Evolutionary conservation across 2,888 invertebrate genomes (phyloP).

Genomic region (Morinoia aosen): DNA sequence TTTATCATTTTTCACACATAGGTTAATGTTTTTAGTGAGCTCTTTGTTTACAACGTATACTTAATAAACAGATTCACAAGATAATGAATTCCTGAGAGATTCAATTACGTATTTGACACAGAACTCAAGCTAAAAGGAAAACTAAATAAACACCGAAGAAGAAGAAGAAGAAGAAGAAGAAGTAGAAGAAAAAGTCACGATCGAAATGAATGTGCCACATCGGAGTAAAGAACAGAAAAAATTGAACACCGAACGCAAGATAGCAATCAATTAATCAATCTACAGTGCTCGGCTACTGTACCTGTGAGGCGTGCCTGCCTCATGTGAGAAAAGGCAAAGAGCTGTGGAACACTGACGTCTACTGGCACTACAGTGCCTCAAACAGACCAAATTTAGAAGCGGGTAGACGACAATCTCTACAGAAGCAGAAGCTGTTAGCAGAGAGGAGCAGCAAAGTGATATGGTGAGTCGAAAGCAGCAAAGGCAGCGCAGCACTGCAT

Average conservation of each 20-base stretch:
- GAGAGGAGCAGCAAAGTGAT: not conserved
- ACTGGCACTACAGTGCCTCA: not conserved
- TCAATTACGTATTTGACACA: not conserved
- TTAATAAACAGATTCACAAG: not conserved
- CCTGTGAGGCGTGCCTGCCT: conserved; percentile 27
- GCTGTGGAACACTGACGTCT: conserved; percentile 25
- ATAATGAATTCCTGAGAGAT: not conserved
- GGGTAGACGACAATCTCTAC: not conserved
- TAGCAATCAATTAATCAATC: not conserved
- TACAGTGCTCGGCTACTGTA: conserved; percentile 32
- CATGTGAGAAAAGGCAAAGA: not conserved
- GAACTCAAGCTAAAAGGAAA: not conserved
- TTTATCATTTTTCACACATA: not conserved
- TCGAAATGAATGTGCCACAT: not conserved
- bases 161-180: not conserved
- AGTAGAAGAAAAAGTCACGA: not conserved
- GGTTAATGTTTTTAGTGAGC: not conserved
- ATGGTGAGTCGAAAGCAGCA: not conserved
- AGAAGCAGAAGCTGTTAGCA: conserved; percentile 33
- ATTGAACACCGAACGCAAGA: conserved; percentile 18
- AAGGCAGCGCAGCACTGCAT: not conserved
- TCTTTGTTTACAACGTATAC: not conserved
- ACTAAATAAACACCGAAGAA: conserved; percentile 12
- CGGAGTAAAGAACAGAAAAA: not conserved
- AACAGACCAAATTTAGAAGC: conserved; percentile 27